Evolutionary conservation across 2,113 vertebrate genomes (phyloP).

Genomic region (Eurypyga helias): DNA sequence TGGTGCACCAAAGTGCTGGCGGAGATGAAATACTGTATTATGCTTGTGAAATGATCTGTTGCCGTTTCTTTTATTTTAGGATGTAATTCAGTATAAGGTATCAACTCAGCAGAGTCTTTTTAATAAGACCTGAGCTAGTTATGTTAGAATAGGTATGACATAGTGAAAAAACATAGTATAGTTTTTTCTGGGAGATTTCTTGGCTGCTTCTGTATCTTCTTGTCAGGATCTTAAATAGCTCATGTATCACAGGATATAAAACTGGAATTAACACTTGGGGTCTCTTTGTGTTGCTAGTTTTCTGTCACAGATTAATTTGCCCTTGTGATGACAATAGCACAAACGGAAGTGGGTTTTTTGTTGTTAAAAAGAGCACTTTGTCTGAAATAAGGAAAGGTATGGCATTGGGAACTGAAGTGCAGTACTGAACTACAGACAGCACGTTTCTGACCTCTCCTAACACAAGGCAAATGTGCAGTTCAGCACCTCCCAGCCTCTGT

Average conservation of each 20-base stretch:
- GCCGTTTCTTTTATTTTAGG: conserved; percentile 3
- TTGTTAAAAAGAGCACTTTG: background rate
- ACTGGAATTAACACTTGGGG: background rate
- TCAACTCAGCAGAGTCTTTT: background rate
- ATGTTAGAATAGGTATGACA: background rate
- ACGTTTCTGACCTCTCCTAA: background rate
- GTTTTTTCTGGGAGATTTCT: background rate
- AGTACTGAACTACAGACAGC: background rate
- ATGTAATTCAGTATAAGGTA: background rate
- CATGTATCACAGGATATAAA: background rate
- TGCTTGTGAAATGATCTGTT: background rate
- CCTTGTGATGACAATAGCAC: background rate
- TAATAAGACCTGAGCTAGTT: background rate
- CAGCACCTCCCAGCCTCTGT: background rate
- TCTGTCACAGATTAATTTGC: background rate
- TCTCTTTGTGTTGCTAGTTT: background rate
- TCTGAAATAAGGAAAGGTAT: background rate
- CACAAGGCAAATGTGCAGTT: background rate
- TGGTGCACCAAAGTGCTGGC: background rate
- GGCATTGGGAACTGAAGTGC: background rate
- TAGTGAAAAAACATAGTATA: background rate
- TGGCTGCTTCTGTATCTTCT: background rate
- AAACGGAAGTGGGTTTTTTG: background rate
- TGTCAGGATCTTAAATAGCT: background rate
- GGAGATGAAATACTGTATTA: conserved; percentile 18